Conservation (phyloP, 2,797 vertebrate species). For the Cyprinodon diabolis region DNA sequence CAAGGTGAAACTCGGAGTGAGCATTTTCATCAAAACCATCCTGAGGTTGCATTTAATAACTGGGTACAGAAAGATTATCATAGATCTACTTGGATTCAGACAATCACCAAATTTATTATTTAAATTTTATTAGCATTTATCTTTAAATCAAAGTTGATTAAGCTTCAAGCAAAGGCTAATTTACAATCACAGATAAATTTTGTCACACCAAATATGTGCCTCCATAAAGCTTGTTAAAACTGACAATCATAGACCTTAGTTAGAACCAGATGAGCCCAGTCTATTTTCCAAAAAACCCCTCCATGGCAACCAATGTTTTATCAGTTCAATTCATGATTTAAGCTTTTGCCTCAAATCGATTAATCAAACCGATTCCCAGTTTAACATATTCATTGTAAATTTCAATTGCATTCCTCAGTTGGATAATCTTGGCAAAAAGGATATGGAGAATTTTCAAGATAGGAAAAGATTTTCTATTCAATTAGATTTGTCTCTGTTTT, state of each 20-base stretch:
- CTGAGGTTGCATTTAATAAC: conserved; percentile 8
- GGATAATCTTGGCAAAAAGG: conserved; percentile 46
- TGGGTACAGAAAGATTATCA: conserved; percentile 15
- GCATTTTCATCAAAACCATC: conserved; percentile 41
- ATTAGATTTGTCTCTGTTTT: no score
- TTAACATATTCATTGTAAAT: conserved; percentile 48
- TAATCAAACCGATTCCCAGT: conserved; percentile 59
- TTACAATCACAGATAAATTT: conserved; percentile 22
- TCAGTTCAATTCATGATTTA: conserved; percentile 59
- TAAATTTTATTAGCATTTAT: conserved; percentile 9
- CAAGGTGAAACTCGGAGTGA: conserved; percentile 37
- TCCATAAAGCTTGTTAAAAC: conserved; percentile 10
- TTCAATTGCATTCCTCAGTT: conserved; percentile 43
- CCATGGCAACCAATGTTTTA: conserved; percentile 38
- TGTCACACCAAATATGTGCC: conserved; percentile 17
- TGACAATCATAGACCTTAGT: conserved; percentile 36
- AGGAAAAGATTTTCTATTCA: conserved; percentile 25
- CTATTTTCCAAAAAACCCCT: conserved; percentile 46
- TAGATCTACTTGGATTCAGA: conserved; percentile 19
- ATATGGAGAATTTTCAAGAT: conserved; percentile 38
- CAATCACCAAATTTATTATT: conserved; percentile 8
- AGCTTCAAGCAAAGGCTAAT: conserved; percentile 24
- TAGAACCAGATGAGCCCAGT: conserved; percentile 35
- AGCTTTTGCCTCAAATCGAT: conserved; percentile 38
- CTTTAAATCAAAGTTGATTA: conserved; percentile 8